phyloP scores from a whole-genome alignment of 2,888 invertebrate species.

The Polydrusus tereticollis region DNA sequence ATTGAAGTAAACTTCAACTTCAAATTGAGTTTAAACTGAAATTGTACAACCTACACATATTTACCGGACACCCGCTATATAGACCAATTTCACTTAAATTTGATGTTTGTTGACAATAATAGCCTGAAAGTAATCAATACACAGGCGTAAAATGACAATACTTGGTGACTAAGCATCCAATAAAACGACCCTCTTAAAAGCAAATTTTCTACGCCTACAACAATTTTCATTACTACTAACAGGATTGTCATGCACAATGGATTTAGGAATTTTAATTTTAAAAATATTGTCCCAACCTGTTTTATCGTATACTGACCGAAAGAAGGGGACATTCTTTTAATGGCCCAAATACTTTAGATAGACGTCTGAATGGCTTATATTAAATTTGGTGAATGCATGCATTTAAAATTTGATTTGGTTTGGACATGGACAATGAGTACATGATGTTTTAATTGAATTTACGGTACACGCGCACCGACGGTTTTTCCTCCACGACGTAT shows the following conservation, averaged over 20 bases:
- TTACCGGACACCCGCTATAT: too few species aligned
- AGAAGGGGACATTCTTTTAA: conserved; percentile 28
- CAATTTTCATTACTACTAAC: conserved; percentile 58
- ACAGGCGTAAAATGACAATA: too few species aligned
- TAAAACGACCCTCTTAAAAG: conserved; percentile 33
- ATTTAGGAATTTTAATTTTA: conserved; percentile 60
- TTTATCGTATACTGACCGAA: conserved; percentile 47
- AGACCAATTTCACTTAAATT: too few species aligned
- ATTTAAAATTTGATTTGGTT: conserved; percentile 2
- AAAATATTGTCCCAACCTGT: conserved; percentile 59
- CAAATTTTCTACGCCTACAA: conserved; percentile 47
- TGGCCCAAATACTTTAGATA: neutral
- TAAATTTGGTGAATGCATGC: conserved; percentile 14
- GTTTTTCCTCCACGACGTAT: too few species aligned
- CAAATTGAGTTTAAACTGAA: too few species aligned
- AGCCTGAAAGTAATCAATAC: too few species aligned
- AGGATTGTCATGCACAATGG: conserved; percentile 48
- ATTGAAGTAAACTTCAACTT: too few species aligned
- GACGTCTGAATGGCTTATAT: conserved; percentile 18
- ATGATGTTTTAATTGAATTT: too few species aligned
- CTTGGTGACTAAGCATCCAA: conserved; percentile 18
- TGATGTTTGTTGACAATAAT: too few species aligned
- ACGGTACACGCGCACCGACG: too few species aligned
- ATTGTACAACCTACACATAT: too few species aligned
- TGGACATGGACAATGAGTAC: too few species aligned